Conservation (phyloP, 2,113 vertebrate species). For the Chaenocephalus aceratus region DNA sequence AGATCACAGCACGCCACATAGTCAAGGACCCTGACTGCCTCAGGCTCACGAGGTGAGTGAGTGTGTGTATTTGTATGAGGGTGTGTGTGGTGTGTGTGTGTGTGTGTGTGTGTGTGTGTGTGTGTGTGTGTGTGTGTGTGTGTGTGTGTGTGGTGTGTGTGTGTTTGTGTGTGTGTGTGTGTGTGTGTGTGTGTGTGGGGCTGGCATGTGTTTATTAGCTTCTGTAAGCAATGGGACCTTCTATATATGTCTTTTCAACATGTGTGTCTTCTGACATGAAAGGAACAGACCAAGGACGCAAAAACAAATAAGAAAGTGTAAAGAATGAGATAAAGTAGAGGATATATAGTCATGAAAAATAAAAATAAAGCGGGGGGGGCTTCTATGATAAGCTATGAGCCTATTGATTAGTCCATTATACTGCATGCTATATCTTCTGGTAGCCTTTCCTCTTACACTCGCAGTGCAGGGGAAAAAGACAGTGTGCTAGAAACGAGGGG, state of each 20-base stretch:
- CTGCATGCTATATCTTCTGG: conserved; percentile 57
- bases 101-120: no score
- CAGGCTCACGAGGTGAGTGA: conserved; percentile 73
- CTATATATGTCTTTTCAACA: conserved; percentile 68
- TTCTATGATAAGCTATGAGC: conserved; percentile 79
- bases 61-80: conserved; percentile 22
- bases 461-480: conserved; percentile 49
- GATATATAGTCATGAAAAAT: conserved; percentile 39
- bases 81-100: conserved; percentile 19
- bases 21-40: conserved; percentile 87
- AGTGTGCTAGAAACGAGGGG: conserved; percentile 32
- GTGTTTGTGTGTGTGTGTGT: no score
- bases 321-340: conserved; percentile 80
- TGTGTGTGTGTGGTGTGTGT: no score
- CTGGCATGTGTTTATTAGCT: conserved; percentile 78
- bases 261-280: conserved; percentile 62
- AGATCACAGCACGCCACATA: conserved; percentile 88
- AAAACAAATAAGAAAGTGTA: conserved; percentile 30
- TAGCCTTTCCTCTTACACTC: conserved; percentile 47
- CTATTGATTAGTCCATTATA: conserved; percentile 89
- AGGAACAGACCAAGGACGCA: conserved; percentile 45
- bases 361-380: background rate
- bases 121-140: no score
- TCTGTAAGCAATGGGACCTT: conserved; percentile 69
- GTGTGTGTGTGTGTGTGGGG: conserved; percentile 48